Conservation (phyloP, 2,888 invertebrate species). For the Acanthosoma haemorrhoidale region DNA sequence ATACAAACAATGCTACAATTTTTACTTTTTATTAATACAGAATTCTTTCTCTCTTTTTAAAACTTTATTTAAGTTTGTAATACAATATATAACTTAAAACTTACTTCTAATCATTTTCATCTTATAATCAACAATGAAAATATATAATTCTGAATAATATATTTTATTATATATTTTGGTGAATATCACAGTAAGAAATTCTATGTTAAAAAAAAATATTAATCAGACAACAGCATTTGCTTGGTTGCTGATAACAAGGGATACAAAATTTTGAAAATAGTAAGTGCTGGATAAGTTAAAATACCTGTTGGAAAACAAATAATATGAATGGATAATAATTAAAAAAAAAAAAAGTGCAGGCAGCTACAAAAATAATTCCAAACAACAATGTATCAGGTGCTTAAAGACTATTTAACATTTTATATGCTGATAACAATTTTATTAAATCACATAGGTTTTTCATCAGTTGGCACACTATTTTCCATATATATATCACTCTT, state of each 20-base stretch:
- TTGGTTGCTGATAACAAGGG: too few relatives aligned
- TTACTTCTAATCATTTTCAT: background rate
- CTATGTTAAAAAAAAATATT: slow-evolving; percentile 1
- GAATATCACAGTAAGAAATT: slow-evolving; percentile 24
- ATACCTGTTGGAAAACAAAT: too few relatives aligned
- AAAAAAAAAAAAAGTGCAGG: too few relatives aligned
- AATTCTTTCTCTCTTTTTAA: background rate
- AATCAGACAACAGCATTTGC: too few relatives aligned
- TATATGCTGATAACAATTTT: background rate
- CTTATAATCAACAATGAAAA: slow-evolving; percentile 19
- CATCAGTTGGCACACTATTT: slow-evolving; percentile 1
- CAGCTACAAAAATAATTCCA: too few relatives aligned
- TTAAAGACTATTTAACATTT: background rate
- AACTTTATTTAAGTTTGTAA: background rate
- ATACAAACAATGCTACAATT: too few relatives aligned
- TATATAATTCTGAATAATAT: slow-evolving; percentile 6
- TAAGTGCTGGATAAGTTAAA: too few relatives aligned
- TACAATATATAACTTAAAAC: background rate
- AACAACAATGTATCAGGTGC: background rate
- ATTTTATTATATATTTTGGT: slow-evolving; percentile 26
- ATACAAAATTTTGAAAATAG: too few relatives aligned
- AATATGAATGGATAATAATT: too few relatives aligned
- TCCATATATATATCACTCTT: background rate
- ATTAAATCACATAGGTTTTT: slow-evolving; percentile 2
- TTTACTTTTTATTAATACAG: slow-evolving; percentile 5